Evolutionary conservation across 2,888 invertebrate genomes (phyloP).

Genomic region (Vannuccia rotundouncinata): DNA sequence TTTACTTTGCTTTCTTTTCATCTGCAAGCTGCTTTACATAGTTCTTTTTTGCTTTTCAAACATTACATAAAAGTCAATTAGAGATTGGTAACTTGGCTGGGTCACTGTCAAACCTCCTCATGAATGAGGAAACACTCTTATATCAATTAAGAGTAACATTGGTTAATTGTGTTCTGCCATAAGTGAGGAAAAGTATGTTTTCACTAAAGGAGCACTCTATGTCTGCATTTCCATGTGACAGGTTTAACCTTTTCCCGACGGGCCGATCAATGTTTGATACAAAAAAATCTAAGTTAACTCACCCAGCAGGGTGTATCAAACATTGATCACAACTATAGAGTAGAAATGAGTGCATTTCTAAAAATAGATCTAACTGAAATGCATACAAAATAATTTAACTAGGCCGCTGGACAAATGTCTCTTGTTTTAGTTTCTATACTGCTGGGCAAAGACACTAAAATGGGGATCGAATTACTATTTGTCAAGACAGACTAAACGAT

Average conservation of each 20-base stretch:
- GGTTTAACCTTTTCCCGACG: conserved; percentile 17
- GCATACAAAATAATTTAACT: not conserved
- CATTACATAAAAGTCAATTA: not conserved
- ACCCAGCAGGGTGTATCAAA: not conserved
- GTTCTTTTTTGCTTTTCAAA: conserved; percentile 4
- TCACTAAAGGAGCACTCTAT: conserved; percentile 21
- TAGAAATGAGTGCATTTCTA: conserved; percentile 10
- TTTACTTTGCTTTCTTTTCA: conserved; percentile 19
- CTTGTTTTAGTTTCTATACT: not conserved
- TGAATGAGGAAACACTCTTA: conserved; percentile 21
- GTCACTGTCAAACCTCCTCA: conserved; percentile 7
- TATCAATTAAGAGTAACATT: conserved; percentile 8
- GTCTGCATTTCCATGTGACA: conserved; percentile 10
- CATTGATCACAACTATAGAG: not conserved
- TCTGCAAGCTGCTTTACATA: conserved; percentile 10
- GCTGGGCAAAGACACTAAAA: conserved; percentile 7
- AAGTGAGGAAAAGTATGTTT: conserved; percentile 7
- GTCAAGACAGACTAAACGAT: not conserved
- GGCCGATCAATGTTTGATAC: conserved; percentile 5
- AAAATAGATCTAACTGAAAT: conserved; percentile 1
- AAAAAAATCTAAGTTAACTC: not conserved
- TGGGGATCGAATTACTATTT: not conserved
- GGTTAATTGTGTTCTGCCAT: conserved; percentile 16
- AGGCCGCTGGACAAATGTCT: conserved; percentile 12
- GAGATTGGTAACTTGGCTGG: conserved; percentile 21